phyloP scores from a whole-genome alignment of 1,140 invertebrate genomes.

The Antheraea pernyi region DNA sequence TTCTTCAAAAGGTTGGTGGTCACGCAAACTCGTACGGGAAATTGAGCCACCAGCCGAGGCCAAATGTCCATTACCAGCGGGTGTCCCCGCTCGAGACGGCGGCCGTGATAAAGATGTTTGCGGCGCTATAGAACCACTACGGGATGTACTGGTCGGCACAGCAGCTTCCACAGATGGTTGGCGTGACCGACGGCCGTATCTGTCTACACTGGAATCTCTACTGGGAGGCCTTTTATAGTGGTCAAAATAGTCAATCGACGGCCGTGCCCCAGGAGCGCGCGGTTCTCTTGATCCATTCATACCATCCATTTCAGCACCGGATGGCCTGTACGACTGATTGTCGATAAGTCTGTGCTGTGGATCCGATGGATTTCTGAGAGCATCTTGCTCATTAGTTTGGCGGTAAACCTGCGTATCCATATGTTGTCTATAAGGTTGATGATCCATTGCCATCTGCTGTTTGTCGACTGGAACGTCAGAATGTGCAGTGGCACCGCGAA shows the following conservation, averaged over 20 bases:
- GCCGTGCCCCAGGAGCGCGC: conserved; percentile 73
- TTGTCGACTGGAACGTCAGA: conserved; percentile 47
- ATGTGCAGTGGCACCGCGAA: conserved; percentile 57
- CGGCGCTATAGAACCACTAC: conserved; percentile 69
- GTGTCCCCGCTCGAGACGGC: conserved; percentile 62
- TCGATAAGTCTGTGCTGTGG: conserved; percentile 37
- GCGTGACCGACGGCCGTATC: conserved; percentile 86
- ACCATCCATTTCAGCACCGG: conserved; percentile 44
- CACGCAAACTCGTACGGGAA: conserved; percentile 71
- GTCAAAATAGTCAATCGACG: conserved; percentile 89
- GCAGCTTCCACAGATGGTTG: conserved; percentile 86
- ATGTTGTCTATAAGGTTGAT: conserved; percentile 43
- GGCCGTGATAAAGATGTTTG: conserved; percentile 65
- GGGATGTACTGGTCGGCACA: conserved; percentile 45
- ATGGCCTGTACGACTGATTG: conserved; percentile 45
- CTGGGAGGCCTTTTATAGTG: conserved; percentile 95
- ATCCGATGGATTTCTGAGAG: conserved; percentile 42
- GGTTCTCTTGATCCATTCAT: conserved; percentile 55
- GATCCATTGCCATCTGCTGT: conserved; percentile 37
- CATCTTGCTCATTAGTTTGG: conserved; percentile 32
- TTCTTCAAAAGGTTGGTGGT: conserved; percentile 87
- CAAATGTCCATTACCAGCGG: conserved; percentile 77
- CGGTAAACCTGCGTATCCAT: conserved; percentile 42
- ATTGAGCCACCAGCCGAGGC: conserved; percentile 72
- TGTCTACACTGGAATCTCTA: conserved; percentile 92